Evolutionary conservation across 1,140 invertebrate species (phyloP).

Genomic region (Helicoverpa zea): DNA sequence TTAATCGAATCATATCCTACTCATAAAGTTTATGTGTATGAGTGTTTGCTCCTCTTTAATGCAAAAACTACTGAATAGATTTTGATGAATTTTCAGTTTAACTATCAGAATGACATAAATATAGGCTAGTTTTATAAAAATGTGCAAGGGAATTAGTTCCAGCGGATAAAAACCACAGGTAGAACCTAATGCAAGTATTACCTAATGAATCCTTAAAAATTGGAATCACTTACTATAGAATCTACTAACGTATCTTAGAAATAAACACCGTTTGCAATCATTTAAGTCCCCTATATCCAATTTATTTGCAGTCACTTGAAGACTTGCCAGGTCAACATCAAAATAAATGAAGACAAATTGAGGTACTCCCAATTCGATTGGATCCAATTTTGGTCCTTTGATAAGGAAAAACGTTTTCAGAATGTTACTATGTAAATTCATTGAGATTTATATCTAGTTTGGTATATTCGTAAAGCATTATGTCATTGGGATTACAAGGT

Average conservation of each 20-base stretch:
- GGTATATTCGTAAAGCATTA: background rate
- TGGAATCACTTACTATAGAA: too few species aligned
- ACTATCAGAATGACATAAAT: too few species aligned
- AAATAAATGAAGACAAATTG: constrained; percentile 50
- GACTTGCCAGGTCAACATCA: constrained; percentile 44
- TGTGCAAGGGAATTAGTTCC: too few species aligned
- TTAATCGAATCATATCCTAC: too few species aligned
- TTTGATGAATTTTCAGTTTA: too few species aligned
- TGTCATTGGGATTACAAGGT: background rate
- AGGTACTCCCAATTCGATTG: constrained; percentile 45
- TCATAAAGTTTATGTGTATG: too few species aligned
- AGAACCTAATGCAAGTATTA: too few species aligned
- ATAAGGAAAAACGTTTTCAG: constrained; percentile 25
- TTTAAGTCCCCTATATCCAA: constrained; percentile 33
- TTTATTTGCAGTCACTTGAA: constrained; percentile 45
- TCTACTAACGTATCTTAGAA: background rate
- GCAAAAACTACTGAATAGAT: too few species aligned
- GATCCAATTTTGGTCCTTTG: constrained; percentile 44
- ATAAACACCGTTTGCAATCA: constrained; percentile 4
- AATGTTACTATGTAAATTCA: constrained; percentile 33
- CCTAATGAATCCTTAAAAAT: too few species aligned
- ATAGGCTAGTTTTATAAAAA: too few species aligned
- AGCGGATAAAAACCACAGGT: too few species aligned
- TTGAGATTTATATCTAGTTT: background rate
- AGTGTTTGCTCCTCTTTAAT: too few species aligned